A percentile compares a stretch with the other conserved stretches of the same genome.
Conservation (phyloP, 2,797 vertebrate species). For the Delichon dasypus region DNA sequence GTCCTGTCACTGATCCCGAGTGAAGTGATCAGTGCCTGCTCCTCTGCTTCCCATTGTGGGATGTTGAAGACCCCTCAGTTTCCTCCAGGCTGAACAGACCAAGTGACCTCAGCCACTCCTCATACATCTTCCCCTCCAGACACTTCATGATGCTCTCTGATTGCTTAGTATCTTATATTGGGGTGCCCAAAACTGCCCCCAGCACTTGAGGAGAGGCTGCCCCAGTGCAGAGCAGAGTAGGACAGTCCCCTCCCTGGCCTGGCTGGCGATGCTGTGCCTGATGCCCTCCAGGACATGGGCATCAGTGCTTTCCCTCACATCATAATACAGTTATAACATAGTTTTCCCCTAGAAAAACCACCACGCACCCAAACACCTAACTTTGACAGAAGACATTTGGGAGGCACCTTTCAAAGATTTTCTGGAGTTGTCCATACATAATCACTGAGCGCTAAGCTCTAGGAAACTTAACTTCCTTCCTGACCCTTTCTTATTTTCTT, state of each 20-base stretch:
- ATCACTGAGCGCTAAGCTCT: neutral
- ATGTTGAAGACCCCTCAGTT: neutral
- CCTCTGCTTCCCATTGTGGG: neutral
- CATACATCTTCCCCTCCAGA: neutral
- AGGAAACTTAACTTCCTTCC: neutral
- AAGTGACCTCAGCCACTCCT: neutral
- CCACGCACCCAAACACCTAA: neutral
- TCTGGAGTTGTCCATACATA: neutral
- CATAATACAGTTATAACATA: neutral
- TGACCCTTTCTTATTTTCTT: neutral
- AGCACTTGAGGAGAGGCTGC: neutral
- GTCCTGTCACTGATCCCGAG: neutral
- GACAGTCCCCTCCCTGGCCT: neutral
- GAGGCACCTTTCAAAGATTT: neutral
- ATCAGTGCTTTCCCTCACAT: neutral
- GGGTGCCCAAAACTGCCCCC: neutral
- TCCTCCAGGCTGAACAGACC: neutral
- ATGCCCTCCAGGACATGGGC: neutral
- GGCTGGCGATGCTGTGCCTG: neutral
- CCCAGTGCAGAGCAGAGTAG: neutral
- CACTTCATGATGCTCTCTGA: neutral
- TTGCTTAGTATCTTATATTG: neutral
- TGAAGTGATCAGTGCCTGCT: neutral
- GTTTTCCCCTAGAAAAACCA: fast-evolving
- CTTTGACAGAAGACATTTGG: neutral